Percentiles rank a stretch among this genome's conserved stretches.
Evolutionary conservation across 1,140 invertebrate genomes (phyloP).

Genomic region (Microplitis demolitor): DNA sequence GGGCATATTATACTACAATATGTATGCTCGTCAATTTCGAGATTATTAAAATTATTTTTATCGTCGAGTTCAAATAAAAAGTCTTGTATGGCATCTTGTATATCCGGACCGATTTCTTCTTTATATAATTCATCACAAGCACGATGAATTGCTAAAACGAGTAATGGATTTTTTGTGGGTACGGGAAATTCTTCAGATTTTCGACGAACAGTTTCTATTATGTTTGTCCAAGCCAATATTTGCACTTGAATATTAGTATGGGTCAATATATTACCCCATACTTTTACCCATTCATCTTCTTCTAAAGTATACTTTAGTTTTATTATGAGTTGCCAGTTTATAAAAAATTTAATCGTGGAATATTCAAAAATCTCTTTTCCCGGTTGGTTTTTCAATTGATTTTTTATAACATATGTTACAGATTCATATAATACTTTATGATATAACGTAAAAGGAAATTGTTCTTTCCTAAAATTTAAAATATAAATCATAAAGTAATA

Average conservation of each 20-base stretch:
- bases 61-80: constrained; percentile 37
- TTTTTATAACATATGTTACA: constrained; percentile 29
- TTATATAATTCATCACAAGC: constrained; percentile 15
- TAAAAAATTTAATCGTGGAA: constrained; percentile 35
- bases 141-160: constrained; percentile 16
- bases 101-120: constrained; percentile 32
- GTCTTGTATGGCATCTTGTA: constrained; percentile 44
- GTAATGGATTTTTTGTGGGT: constrained; percentile 19
- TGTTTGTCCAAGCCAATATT: constrained; percentile 38
- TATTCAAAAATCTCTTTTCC: constrained; percentile 44
- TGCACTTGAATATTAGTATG: constrained; percentile 38
- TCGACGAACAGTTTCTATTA: constrained; percentile 31
- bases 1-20: background rate
- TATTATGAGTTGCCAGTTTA: background rate
- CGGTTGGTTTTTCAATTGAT: constrained; percentile 35
- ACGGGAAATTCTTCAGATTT: background rate
- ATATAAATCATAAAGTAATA: too few relatives aligned
- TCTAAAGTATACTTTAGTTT: background rate
- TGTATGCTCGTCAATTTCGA: background rate
- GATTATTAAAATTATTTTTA: background rate
- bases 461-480: background rate
- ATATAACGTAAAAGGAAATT: background rate
- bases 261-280: constrained; percentile 27
- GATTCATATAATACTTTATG: background rate
- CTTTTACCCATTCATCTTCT: background rate